Conservation (phyloP, 2,888 invertebrate species). For the Pedicia rivosa region DNA sequence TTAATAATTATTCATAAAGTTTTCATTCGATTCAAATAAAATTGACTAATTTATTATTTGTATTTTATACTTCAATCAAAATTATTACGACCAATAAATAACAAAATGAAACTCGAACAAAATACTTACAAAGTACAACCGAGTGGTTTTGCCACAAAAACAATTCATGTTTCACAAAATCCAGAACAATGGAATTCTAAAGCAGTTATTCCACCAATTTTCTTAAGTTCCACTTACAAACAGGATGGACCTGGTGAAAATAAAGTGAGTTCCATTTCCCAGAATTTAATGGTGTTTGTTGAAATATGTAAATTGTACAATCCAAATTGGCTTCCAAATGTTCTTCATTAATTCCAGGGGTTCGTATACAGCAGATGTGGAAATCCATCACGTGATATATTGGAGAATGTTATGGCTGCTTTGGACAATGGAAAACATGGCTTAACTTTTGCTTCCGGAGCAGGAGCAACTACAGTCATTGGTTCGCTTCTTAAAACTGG, state of each 20-base stretch:
- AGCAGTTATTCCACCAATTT: constrained; percentile 80
- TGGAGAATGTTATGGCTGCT: constrained; percentile 80
- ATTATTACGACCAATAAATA: too few relatives aligned
- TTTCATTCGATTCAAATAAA: too few relatives aligned
- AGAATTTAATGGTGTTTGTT: too few relatives aligned
- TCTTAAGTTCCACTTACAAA: constrained; percentile 81
- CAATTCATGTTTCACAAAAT: constrained; percentile 85
- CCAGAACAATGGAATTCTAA: constrained; percentile 77
- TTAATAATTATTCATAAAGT: too few relatives aligned
- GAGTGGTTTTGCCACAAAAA: constrained; percentile 69
- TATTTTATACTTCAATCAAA: too few relatives aligned
- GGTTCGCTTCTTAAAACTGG: constrained; percentile 60
- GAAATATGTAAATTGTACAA: too few relatives aligned
- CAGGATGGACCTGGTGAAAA: constrained; percentile 74
- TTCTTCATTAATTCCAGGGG: constrained; percentile 38
- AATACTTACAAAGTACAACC: too few relatives aligned
- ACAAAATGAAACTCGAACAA: too few relatives aligned
- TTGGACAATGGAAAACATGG: constrained; percentile 80
- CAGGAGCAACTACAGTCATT: constrained; percentile 70
- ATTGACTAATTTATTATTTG: too few relatives aligned
- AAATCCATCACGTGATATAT: constrained; percentile 79
- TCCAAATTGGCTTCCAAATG: too few relatives aligned
- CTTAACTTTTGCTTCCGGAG: constrained; percentile 72
- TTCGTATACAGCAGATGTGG: constrained; percentile 88
- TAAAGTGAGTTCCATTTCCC: constrained; percentile 53